Conservation (phyloP, 2,113 vertebrate genomes). For the Bubo scandiacus region DNA sequence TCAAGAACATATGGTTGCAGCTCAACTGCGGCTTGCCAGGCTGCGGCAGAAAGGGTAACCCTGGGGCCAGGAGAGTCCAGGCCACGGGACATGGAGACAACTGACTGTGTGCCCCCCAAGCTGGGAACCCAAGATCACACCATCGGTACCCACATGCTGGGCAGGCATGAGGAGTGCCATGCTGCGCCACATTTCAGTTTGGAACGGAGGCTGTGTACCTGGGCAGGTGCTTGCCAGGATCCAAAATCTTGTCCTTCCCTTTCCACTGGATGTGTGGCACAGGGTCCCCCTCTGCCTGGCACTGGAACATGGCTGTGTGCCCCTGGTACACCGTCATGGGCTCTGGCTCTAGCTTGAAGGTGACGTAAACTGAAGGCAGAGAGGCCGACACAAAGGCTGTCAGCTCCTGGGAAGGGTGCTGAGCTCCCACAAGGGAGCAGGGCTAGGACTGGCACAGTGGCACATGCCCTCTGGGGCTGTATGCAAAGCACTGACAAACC, state of each 20-base stretch:
- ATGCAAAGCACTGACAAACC: not conserved
- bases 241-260: slow-evolving; percentile 88
- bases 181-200: accelerated
- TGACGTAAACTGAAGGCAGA: slow-evolving; percentile 82
- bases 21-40: not conserved
- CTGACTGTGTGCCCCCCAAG: not conserved
- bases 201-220: slow-evolving; percentile 69
- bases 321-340: slow-evolving; percentile 94
- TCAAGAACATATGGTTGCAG: not conserved
- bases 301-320: slow-evolving; percentile 92
- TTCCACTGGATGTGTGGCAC: slow-evolving; percentile 93
- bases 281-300: slow-evolving; percentile 91
- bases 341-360: slow-evolving; percentile 90
- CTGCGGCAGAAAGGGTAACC: not conserved
- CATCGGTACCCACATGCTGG: accelerated
- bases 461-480: not conserved
- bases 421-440: not conserved
- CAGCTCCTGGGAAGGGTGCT: not conserved
- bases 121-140: not conserved
- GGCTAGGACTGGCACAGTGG: not conserved
- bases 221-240: slow-evolving; percentile 74
- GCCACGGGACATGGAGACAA: accelerated
- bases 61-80: not conserved
- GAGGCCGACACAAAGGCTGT: accelerated
- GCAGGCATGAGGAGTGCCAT: accelerated